These are phyloP conservation scores for Alectura lathami DNA, from an alignment of 2,113 vertebrate genomes.

Conservation along the genomic window DNA sequence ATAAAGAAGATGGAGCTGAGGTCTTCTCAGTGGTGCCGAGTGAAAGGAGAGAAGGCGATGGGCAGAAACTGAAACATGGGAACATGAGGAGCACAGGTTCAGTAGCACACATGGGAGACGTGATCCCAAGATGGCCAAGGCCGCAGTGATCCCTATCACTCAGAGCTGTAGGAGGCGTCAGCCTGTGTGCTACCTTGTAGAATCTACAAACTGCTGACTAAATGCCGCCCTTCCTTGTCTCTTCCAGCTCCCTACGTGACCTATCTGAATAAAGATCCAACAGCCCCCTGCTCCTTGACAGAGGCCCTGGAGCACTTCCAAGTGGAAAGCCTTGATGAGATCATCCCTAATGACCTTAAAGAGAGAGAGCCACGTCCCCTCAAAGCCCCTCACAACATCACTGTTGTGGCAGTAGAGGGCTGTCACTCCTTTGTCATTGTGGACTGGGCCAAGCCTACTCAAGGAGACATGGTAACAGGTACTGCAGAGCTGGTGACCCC, in stretches of 20 bases:
- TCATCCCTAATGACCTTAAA: slow-evolving; percentile 84
- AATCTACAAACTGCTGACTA: neutral
- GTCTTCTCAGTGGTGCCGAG: neutral
- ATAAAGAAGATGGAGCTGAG: neutral
- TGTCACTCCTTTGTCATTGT: slow-evolving; percentile 98
- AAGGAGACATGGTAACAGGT: slow-evolving; percentile 94
- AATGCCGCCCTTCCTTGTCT: neutral
- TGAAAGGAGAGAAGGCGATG: neutral
- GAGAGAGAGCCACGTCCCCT: slow-evolving; percentile 75
- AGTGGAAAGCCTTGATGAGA: slow-evolving; percentile 87
- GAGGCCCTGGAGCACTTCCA: slow-evolving; percentile 97
- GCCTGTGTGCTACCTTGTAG: neutral
- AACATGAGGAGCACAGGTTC: neutral
- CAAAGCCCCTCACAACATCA: slow-evolving; percentile 90
- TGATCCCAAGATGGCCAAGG: neutral
- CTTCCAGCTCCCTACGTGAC: slow-evolving; percentile 92
- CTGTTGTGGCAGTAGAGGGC: slow-evolving; percentile 94
- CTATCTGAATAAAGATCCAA: slow-evolving; percentile 92
- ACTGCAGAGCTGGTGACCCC: neutral
- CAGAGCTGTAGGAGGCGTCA: neutral
- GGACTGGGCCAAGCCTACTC: slow-evolving; percentile 90
- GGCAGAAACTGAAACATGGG: neutral
- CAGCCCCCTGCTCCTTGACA: slow-evolving; percentile 91
- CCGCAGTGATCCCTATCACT: neutral
- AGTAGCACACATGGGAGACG: neutral